Base-by-base conservation (phyloP, 2,113 vertebrate species). In the Thalassoma bifasciatum region DNA sequence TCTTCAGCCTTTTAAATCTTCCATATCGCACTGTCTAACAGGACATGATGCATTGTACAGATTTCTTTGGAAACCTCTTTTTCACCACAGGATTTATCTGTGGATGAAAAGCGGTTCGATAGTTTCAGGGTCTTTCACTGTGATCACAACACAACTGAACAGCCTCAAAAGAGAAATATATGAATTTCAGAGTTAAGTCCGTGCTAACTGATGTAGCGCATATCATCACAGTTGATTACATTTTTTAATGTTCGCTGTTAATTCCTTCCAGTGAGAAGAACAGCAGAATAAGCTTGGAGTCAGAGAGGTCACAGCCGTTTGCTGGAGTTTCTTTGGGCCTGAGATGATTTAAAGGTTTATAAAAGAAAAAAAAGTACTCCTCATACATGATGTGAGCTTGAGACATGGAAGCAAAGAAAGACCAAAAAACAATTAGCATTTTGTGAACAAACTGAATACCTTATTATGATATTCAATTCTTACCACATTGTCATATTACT, bases 51-150 rank as follows among this genome's bases (percentile, higher is more conserved):
- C 59, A 22, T 66, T 23, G 22, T 63, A 68, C 73, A 64, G 73
- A 51, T 56, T 64, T 66, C 58, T 16, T 26, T 22, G 30, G 57
- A 61, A 81, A 47, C 83, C 78, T 82, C 61, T 23, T 17, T 60
- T 72, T 51, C 66, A 72, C 62, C 69, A 68, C 82, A 72, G 84
- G 82, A 77, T 67, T 49, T 79, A 72, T 78, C 84, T 88, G 84
- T 79, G 60, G 77, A 64, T 69, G 66, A 70, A 73, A 60, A 10
- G 11, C 38, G 58, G 61, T 66, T 75, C 72, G 40, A 73, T 62
- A 46, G 65, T 75, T 81, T 88, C 86, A 88, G 85, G 89, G 76
- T 87, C 85, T 80, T 74, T 71, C 87, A 90, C 87, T 91, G 90
- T 90, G 88, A 89, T 85, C 73, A 77, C 79, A 79, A 90, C 77